Evolutionary conservation across 2,113 vertebrate genomes (phyloP), one percentile per base, ranked within the genome.

Genomic region (Nerophis lumbriciformis): DNA sequence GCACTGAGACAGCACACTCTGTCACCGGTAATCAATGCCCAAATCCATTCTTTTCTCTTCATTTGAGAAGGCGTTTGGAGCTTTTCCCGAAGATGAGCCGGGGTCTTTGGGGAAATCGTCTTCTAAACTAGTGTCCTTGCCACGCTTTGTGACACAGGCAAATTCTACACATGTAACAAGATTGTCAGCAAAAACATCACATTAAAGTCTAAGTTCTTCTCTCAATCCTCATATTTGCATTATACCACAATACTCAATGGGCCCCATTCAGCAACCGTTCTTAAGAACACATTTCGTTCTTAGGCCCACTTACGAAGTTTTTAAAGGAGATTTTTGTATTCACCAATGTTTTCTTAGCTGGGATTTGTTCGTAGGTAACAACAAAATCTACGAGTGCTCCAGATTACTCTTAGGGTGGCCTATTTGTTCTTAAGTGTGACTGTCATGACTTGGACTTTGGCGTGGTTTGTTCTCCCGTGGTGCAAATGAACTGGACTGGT

Each of bases 1-100:
- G 81, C 78, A 83, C 71, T 38, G 73, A 83, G 83, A 85, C 83
- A 81, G 85, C 87, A 77, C 77, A 70, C 77, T 83, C 80, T 75
- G 73, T 81, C 68, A 64, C 67, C 66, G 72, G 73, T 86, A 87
- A 88, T 90, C 85, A 87, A 88, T 87, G 76, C 69, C 76, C 59
- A 78, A 73, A 84, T 84, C 70, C 75, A 76, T 88, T 83, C 64
- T 73, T 72, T 84, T 85, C 47, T 75, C 66, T 71, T 82, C 68
- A 75, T 87, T 80, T 83, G 70, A 77, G 65, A 51, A 74, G 71
- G 68, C 56, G 61, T 73, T 59, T 77, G 58, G 54, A 66, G 66
- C 53, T 61, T 69, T 67, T 65, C 62, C 62, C 53, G n/a, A 53
- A 79, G 79, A 85, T 73, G 66, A 82, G 69, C 63, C 49, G 4